A percentile compares a stretch with the other conserved stretches of the same genome.
These are phyloP conservation scores for Sorex fumeus DNA, from an alignment of 2,113 vertebrate genomes.

Conservation along the genomic window DNA sequence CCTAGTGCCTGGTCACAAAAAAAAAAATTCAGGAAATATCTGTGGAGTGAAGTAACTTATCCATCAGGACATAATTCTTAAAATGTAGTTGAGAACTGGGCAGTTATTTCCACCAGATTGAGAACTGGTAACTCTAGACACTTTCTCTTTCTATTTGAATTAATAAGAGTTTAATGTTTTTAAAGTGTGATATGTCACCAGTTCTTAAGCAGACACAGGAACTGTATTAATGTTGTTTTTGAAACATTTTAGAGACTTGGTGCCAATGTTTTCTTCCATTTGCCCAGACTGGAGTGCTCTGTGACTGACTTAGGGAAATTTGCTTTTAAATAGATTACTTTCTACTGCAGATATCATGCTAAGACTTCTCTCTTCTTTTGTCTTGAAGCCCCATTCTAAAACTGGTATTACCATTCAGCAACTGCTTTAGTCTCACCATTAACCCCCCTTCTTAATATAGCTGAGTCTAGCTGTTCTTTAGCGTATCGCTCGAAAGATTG, in stretches of 20 bases:
- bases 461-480: neutral
- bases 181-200: neutral
- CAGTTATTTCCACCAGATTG: neutral
- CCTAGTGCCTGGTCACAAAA: conserved; percentile 17
- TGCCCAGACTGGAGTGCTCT: conserved; percentile 27
- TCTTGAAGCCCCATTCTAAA: neutral
- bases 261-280: conserved; percentile 56
- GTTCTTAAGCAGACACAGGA: conserved; percentile 32
- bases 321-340: conserved; percentile 54
- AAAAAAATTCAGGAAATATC: conserved; percentile 32
- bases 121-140: conserved; percentile 9
- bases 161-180: conserved; percentile 1
- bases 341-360: conserved; percentile 12
- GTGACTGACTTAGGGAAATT: conserved; percentile 47
- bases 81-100: neutral
- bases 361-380: conserved; percentile 34
- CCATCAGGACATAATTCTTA: neutral
- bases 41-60: conserved; percentile 35
- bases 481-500: conserved; percentile 29
- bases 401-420: neutral
- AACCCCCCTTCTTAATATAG: neutral
- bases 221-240: conserved; percentile 56
- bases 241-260: conserved; percentile 40
- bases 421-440: conserved; percentile 19
- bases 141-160: conserved; percentile 41